Conservation (phyloP, 2,797 vertebrate genomes). For the Sebastes miniatus region DNA sequence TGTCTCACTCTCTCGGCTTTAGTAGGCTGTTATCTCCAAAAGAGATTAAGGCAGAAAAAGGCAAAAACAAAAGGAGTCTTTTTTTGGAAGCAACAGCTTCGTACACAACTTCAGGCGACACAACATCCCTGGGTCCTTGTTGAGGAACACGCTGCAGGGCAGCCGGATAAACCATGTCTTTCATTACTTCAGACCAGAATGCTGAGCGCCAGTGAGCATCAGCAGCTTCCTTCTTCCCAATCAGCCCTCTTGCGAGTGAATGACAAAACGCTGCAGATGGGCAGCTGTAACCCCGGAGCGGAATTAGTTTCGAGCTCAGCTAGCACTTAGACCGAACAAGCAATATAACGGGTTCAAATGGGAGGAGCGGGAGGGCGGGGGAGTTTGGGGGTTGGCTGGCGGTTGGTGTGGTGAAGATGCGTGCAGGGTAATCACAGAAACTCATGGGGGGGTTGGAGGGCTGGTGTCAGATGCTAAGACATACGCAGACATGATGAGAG, state of each 20-base stretch:
- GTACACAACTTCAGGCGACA: neutral
- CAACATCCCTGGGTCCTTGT: conserved; percentile 18
- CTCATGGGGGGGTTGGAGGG: conserved; percentile 7
- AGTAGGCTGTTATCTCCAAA: neutral
- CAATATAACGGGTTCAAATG: conserved; percentile 28
- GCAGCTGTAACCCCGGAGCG: conserved; percentile 36
- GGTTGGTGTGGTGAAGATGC: neutral
- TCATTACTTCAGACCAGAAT: neutral
- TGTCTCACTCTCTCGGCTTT: neutral
- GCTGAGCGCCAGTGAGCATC: conserved; percentile 5
- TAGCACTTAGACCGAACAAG: conserved; percentile 30
- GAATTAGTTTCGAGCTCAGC: conserved; percentile 35
- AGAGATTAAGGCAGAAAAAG: neutral
- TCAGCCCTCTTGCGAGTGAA: neutral
- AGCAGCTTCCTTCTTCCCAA: neutral
- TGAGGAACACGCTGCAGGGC: conserved; percentile 16
- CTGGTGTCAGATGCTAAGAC: conserved; percentile 47
- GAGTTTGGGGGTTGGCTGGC: neutral
- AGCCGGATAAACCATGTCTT: conserved; percentile 15
- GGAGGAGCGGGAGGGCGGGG: neutral
- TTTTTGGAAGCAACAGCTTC: neutral
- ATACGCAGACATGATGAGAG: conserved; percentile 35
- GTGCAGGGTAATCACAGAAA: conserved; percentile 9
- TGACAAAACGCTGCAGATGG: conserved; percentile 38
- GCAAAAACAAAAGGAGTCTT: neutral